These are phyloP conservation scores for Bombus breviceps DNA, from an alignment of 1,140 invertebrate genomes.

Conservation along the genomic window DNA sequence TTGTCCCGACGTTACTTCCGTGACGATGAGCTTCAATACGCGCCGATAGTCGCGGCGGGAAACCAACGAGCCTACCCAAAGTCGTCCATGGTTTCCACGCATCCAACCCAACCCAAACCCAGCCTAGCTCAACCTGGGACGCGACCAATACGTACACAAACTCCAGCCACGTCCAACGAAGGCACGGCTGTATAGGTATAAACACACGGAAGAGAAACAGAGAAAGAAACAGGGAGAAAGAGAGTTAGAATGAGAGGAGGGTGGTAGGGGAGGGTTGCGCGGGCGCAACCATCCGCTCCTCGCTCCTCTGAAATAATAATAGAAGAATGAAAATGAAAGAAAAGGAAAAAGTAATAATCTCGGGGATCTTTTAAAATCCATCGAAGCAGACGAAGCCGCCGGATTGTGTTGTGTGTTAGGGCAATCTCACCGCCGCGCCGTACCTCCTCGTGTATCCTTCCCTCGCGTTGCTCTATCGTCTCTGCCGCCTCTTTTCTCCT, in stretches of 20 bases:
- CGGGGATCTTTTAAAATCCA: constrained; percentile 83
- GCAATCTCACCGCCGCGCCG: constrained; percentile 52
- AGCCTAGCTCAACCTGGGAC: constrained; percentile 68
- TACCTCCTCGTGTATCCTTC: constrained; percentile 39
- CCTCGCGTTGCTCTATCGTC: constrained; percentile 33
- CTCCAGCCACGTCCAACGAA: constrained; percentile 18
- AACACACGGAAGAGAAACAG: constrained; percentile 30
- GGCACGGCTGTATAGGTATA: constrained; percentile 40
- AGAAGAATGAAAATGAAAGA: constrained; percentile 79
- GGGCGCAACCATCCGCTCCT: constrained; percentile 63
- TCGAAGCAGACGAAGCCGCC: constrained; percentile 80
- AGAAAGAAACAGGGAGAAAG: not conserved
- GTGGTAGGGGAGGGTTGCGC: constrained; percentile 16
- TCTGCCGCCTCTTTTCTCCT: constrained; percentile 56
- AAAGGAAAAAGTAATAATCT: constrained; percentile 82
- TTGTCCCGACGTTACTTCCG: constrained; percentile 82
- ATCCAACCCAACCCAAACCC: constrained; percentile 73
- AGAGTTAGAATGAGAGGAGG: not conserved
- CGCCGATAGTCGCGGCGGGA: constrained; percentile 81
- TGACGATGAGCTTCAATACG: constrained; percentile 82
- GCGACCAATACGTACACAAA: constrained; percentile 56
- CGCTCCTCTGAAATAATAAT: constrained; percentile 80
- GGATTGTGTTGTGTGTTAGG: constrained; percentile 80
- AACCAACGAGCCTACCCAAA: constrained; percentile 82
- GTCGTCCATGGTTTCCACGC: constrained; percentile 79